Percentiles rank a stretch among this genome's conserved stretches.
Evolutionary conservation across 2,888 invertebrate species (phyloP).

Genomic region (Hedychridium roseum): DNA sequence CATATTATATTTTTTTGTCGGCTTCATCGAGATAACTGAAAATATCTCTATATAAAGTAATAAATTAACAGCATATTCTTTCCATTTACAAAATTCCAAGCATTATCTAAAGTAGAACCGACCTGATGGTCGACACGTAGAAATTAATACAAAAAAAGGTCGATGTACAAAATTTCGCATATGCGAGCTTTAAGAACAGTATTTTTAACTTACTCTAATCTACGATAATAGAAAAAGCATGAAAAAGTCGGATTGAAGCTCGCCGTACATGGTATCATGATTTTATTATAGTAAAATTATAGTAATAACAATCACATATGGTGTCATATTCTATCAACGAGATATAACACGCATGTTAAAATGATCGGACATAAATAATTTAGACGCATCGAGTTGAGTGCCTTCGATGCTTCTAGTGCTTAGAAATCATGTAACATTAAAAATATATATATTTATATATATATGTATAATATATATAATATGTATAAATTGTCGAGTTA

Average conservation of each 20-base stretch:
- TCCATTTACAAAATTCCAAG: conserved; percentile 17
- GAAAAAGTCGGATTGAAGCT: conserved; percentile 36
- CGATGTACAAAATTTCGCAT: conserved; percentile 21
- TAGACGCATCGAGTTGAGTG: conserved; percentile 54
- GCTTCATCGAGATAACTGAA: too few species aligned
- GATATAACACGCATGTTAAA: conserved; percentile 62
- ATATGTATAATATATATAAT: conserved; percentile 46
- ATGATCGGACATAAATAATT: conserved; percentile 63
- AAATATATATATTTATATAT: conserved; percentile 53
- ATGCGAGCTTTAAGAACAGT: conserved; percentile 29
- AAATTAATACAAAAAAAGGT: too few species aligned
- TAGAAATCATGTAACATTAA: conserved; percentile 64
- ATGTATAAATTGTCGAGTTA: conserved; percentile 63
- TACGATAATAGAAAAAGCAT: conserved; percentile 32
- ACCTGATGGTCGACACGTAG: too few species aligned
- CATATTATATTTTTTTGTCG: too few species aligned
- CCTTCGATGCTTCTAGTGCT: conserved; percentile 57
- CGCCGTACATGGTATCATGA: conserved; percentile 48
- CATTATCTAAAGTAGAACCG: not conserved
- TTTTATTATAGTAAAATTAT: conserved; percentile 63
- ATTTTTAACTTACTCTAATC: conserved; percentile 20
- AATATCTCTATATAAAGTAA: too few species aligned
- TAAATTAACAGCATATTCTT: conserved; percentile 36
- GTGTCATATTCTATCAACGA: conserved; percentile 63
- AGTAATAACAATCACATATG: conserved; percentile 64